A percentile compares a stretch with the other conserved stretches of the same genome.
phyloP scores from a whole-genome alignment of 2,797 vertebrate genomes.

The Naso thynnoides region DNA sequence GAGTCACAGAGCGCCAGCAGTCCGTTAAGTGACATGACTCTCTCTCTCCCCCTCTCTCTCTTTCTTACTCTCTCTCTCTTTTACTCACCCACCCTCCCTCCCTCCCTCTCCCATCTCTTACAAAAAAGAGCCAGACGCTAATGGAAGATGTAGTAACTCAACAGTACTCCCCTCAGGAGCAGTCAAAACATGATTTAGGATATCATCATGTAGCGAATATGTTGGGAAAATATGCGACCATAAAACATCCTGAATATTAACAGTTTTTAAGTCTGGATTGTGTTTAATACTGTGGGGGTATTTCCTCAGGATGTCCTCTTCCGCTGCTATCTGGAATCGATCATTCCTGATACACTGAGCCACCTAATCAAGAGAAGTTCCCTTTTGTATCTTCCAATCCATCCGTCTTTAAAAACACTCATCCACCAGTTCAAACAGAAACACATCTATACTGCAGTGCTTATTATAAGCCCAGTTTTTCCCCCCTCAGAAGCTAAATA shows the following conservation, averaged over 20 bases:
- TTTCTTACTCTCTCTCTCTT: conserved; percentile 26
- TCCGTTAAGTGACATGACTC: conserved; percentile 72
- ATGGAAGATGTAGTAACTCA: conserved; percentile 45
- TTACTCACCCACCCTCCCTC: conserved; percentile 14
- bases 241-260: background rate
- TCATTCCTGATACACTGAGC: conserved; percentile 34
- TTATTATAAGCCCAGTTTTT: conserved; percentile 6
- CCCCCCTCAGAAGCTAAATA: conserved; percentile 23
- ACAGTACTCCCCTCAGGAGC: conserved; percentile 1
- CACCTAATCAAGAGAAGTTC: conserved; percentile 29
- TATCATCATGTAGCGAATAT: background rate
- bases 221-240: background rate
- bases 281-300: background rate
- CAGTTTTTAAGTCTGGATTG: background rate
- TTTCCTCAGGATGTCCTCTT: conserved; percentile 28
- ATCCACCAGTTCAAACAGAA: background rate
- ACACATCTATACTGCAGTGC: conserved; percentile 5
- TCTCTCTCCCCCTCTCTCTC: conserved; percentile 46
- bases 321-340: conserved; percentile 7
- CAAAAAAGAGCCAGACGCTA: conserved; percentile 52
- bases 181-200: background rate
- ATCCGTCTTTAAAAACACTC: background rate
- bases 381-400: background rate
- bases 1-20: conserved; percentile 62
- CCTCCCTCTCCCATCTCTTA: conserved; percentile 32